Evolutionary conservation across 1,140 invertebrate species (phyloP), one percentile per base, ranked within the genome.

Genomic region (Pseudomyrmex dendroicus): DNA sequence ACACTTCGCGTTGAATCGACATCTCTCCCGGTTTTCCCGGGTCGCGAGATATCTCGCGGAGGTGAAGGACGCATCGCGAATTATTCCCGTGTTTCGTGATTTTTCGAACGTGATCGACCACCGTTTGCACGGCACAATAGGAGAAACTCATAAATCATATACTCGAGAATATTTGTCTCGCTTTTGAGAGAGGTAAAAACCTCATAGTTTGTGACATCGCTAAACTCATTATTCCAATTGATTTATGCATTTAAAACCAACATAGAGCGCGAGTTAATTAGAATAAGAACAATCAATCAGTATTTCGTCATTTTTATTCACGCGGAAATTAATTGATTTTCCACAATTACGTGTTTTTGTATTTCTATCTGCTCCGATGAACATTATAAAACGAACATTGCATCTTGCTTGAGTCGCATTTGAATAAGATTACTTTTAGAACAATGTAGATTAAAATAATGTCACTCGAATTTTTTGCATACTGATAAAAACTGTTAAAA

Each of bases 1-100:
- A 86, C 35, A 86, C 35, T 57, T 84, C 84, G 64, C 78, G 83
- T 83, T 78, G 68, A 73, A 88, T 85, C 84, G 87, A 83, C 83
- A 88, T 78, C 78, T 68, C 83, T 83, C 35, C 35, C 57, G 63
- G 67, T 73, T 88, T 85, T 54, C 73, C 73, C 78, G 73, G 68
- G 59, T 88, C 72, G 62, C 59, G 68, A 74, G 62, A 88, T 35
- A 35, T 76, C 73, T 78, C 76, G 70, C 82, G 57, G 67, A 85
- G 73, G 73, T 88, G 78, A 88, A 88, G 77, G 72, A 85, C 50
- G 72, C 83, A 44, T 13, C 54, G 66, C 56, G 59, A 44, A 82
- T 87, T 73, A 82, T 87, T 73, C 25, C 20, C 54, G 15, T 72
- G 54, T 13, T 35, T 15, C 12, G 22, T 74, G 61, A 59, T 50